phyloP scores from a whole-genome alignment of 1,140 invertebrate genomes.

The Triops longicaudatus region DNA sequence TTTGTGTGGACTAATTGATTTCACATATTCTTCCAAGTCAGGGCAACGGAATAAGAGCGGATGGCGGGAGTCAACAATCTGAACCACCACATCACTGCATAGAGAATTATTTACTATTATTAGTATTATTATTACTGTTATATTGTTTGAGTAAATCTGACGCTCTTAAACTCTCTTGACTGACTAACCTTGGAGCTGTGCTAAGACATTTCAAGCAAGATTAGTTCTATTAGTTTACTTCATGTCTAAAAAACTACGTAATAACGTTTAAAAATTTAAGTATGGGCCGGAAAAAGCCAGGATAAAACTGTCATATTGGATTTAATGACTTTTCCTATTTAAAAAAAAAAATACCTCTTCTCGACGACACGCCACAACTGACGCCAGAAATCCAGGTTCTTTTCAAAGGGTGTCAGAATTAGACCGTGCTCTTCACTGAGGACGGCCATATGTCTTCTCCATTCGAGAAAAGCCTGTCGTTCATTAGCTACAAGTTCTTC shows the following conservation, averaged over 20 bases:
- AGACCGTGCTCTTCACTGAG: conserved; percentile 73
- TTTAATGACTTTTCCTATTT: too few relatives aligned
- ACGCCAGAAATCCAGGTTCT: conserved; percentile 96
- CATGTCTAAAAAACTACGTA: background rate
- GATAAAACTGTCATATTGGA: too few relatives aligned
- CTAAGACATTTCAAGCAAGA: too few relatives aligned
- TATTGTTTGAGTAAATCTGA: too few relatives aligned
- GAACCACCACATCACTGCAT: conserved; percentile 80
- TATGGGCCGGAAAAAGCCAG: too few relatives aligned
- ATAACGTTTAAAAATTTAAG: background rate
- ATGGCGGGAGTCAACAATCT: conserved; percentile 95
- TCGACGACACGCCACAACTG: conserved; percentile 98
- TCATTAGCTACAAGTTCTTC: conserved; percentile 70
- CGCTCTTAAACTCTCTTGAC: too few relatives aligned
- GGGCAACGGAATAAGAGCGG: conserved; percentile 86
- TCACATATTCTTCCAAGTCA: conserved; percentile 90
- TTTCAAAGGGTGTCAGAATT: conserved; percentile 91
- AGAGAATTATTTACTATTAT: too few relatives aligned
- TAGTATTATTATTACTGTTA: too few relatives aligned
- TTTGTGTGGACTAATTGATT: conserved; percentile 69
- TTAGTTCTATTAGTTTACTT: background rate
- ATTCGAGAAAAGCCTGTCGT: conserved; percentile 72
- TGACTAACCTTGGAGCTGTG: too few relatives aligned
- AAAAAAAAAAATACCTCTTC: too few relatives aligned
- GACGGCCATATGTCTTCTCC: conserved; percentile 68